Evolutionary conservation across 2,113 vertebrate species (phyloP), one percentile per base, ranked within the genome.

Genomic region (Notothenia coriiceps): DNA sequence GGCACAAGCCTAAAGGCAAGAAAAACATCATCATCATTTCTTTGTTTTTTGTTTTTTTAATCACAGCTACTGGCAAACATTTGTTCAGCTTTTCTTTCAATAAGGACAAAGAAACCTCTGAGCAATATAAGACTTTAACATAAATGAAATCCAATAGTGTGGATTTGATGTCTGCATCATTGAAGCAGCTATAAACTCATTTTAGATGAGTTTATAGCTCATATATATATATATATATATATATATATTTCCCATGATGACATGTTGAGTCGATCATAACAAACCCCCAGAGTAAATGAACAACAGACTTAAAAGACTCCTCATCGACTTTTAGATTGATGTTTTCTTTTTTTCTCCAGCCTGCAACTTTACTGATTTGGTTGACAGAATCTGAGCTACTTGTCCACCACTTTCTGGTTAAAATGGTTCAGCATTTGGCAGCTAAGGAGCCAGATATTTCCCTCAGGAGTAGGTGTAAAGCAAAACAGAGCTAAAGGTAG

Each of bases 401-500:
- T 46, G 14, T 2, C 18, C 9, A 57, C 13, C 17, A 29, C 15
- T 51, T 62, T 6, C 13, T 69, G 20, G 35, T 60, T 18, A 40
- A 67, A 68, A 68, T 1, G 46, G 22, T 35, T 13, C 17, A 7
- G 15, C 35, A 46, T 46, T 69, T 29, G 64, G 47, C 59, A 68
- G 50, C 17, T 66, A 12, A 65, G 67, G 74, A 77, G 40, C 2
- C 22, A 29, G 5, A 61, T 68, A 52, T 60, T 78, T 68, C 70
- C 78, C 47, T 55, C 9, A 43, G 29, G 40, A 18, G 9, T 9
- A 14, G 11, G 40, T 56, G 50, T 10, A 74, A 61, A 8, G 4
- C 15, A 62, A 60, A 66, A 33, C 5, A 71, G 4, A 50, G 49
- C 15, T 51, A 51, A 59, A 43, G 18, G 7, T 17, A 59, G 55